Percentiles rank a stretch among this genome's conserved stretches.
phyloP scores from a whole-genome alignment of 2,888 invertebrate species.

The Diloba caeruleocephala region DNA sequence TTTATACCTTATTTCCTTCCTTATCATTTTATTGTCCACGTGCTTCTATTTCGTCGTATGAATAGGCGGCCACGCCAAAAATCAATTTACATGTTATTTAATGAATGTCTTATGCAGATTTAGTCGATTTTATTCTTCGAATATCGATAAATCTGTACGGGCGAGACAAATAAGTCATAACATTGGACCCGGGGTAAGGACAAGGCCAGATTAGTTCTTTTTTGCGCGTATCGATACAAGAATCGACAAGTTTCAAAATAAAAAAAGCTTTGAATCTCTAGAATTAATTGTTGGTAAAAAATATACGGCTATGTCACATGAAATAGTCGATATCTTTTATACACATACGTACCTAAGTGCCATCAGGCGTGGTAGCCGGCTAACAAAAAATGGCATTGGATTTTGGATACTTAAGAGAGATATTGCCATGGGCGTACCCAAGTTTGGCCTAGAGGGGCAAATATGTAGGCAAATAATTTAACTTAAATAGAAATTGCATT shows the following conservation, averaged over 20 bases:
- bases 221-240: conserved; percentile 68
- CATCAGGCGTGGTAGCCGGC: no score
- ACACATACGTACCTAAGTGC: no score
- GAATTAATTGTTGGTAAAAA: conserved; percentile 50
- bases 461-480: no score
- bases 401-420: no score
- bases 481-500: no score
- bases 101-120: conserved; percentile 83
- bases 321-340: no score
- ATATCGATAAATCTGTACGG: conserved; percentile 79
- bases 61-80: conserved; percentile 67
- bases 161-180: conserved; percentile 88
- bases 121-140: conserved; percentile 74
- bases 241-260: conserved; percentile 62
- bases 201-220: conserved; percentile 68
- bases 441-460: no score
- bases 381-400: no score
- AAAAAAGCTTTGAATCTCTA: conserved; percentile 57
- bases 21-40: conserved; percentile 68
- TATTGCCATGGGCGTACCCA: no score
- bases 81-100: conserved; percentile 82
- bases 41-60: conserved; percentile 68
- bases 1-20: conserved; percentile 73
- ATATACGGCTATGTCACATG: conserved; percentile 23
- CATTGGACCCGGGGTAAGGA: conserved; percentile 79